These are phyloP conservation scores for Xestoiulus laeticollis DNA, from an alignment of 2,888 invertebrate genomes.

Conservation along the genomic window DNA sequence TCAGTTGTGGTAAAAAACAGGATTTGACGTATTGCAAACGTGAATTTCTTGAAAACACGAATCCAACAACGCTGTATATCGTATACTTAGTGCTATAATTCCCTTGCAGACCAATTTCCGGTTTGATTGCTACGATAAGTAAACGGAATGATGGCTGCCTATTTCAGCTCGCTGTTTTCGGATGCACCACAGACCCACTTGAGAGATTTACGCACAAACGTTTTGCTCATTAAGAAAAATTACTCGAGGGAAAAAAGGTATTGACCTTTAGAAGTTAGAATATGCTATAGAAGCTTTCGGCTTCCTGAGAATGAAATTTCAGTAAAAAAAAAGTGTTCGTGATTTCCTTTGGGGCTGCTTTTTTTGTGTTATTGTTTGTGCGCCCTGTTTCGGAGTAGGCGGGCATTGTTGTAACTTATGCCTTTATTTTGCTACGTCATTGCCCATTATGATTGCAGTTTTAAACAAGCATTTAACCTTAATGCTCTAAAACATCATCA, in stretches of 20 bases:
- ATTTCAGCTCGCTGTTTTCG: not conserved
- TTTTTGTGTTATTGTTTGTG: slow-evolving; percentile 32
- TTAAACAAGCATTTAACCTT: slow-evolving; percentile 53
- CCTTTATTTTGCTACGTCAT: slow-evolving; percentile 52
- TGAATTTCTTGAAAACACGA: too few relatives aligned
- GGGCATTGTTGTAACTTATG: slow-evolving; percentile 48
- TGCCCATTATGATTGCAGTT: slow-evolving; percentile 52
- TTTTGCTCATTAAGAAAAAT: slow-evolving; percentile 29
- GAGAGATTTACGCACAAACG: slow-evolving; percentile 9
- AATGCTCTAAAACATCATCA: slow-evolving; percentile 51
- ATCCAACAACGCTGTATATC: too few relatives aligned
- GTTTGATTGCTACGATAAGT: not conserved
- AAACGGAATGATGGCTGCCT: not conserved
- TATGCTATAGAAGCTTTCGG: not conserved
- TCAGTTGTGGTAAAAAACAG: too few relatives aligned
- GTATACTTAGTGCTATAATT: not conserved
- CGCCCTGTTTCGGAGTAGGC: slow-evolving; percentile 40
- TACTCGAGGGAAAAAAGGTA: slow-evolving; percentile 28
- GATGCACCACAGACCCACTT: not conserved
- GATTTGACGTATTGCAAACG: too few relatives aligned
- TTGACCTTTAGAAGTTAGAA: not conserved
- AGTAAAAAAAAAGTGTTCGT: slow-evolving; percentile 27
- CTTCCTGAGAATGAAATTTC: slow-evolving; percentile 34
- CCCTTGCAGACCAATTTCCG: not conserved
- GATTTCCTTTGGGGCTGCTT: slow-evolving; percentile 36